Evolutionary conservation across 2,113 vertebrate genomes (phyloP).

Genomic region (Hippopotamus amphibius): DNA sequence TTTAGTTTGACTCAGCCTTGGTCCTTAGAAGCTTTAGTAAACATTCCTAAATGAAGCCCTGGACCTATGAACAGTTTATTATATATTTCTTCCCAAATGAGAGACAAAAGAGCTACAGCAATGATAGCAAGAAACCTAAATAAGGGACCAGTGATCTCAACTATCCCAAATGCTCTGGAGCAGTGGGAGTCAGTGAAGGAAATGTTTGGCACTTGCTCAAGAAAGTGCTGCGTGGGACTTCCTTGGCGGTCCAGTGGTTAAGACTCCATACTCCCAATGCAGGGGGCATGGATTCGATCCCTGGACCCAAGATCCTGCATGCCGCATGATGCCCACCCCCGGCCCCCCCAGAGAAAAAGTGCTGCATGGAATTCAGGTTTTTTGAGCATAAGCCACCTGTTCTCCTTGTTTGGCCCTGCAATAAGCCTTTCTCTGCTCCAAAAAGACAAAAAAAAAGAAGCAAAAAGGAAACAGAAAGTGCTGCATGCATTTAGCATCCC

Average conservation of each 20-base stretch:
- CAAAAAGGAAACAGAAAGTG: not conserved
- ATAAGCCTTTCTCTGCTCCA: not conserved
- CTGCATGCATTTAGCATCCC: conserved; percentile 15
- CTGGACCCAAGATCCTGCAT: too few relatives aligned
- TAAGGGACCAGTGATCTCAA: not conserved
- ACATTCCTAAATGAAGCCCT: conserved; percentile 21
- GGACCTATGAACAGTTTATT: conserved; percentile 4
- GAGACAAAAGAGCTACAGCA: not conserved
- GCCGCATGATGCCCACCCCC: too few relatives aligned
- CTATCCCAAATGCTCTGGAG: conserved; percentile 51
- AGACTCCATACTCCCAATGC: too few relatives aligned
- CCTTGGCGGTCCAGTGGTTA: too few relatives aligned
- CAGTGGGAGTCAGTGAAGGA: conserved; percentile 4
- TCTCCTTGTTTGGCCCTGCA: not conserved
- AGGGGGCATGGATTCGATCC: too few relatives aligned
- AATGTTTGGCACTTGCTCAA: conserved; percentile 51
- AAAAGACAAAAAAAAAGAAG: not conserved
- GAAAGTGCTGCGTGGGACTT: not conserved
- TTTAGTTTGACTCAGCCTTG: conserved; percentile 40
- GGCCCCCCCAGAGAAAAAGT: not conserved
- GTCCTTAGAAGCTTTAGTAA: conserved; percentile 61
- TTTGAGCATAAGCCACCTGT: not conserved
- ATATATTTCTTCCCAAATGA: conserved; percentile 38
- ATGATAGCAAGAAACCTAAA: not conserved
- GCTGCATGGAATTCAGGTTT: not conserved